phyloP scores from a whole-genome alignment of 2,888 invertebrate species.

The Caenorhabditis afra region DNA sequence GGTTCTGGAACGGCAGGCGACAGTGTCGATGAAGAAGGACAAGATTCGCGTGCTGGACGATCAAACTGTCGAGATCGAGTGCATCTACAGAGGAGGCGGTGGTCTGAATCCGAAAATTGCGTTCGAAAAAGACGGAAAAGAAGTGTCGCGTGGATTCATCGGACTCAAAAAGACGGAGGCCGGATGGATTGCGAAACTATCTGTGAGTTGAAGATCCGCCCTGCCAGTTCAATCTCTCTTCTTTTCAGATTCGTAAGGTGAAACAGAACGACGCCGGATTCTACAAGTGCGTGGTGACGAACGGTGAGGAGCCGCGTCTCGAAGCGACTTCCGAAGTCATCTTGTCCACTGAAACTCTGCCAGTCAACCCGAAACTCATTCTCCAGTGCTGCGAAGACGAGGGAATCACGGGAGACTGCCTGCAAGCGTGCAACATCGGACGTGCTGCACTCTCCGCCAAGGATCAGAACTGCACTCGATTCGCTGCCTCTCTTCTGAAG shows the following conservation, averaged over 20 bases:
- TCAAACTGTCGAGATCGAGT: conserved; percentile 64
- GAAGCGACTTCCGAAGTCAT: conserved; percentile 56
- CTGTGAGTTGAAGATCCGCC: conserved; percentile 15
- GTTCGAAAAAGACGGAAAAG: conserved; percentile 63
- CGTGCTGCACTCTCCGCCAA: conserved; percentile 27
- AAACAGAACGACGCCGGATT: conserved; percentile 56
- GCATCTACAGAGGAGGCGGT: conserved; percentile 61
- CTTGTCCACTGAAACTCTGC: conserved; percentile 53
- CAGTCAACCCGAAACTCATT: conserved; percentile 60
- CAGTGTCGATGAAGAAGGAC: conserved; percentile 54
- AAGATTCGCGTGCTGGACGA: conserved; percentile 64
- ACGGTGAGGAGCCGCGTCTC: background rate
- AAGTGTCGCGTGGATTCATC: conserved; percentile 36
- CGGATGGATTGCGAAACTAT: conserved; percentile 54
- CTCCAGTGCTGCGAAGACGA: conserved; percentile 64
- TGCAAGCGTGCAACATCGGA: conserved; percentile 66
- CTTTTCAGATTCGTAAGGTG: conserved; percentile 39
- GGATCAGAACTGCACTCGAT: conserved; percentile 55
- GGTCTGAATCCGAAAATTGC: conserved; percentile 26
- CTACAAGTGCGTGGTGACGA: conserved; percentile 59
- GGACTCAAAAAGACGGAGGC: conserved; percentile 48
- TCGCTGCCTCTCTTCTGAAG: conserved; percentile 59
- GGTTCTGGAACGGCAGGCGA: conserved; percentile 40
- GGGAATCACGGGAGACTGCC: conserved; percentile 56
- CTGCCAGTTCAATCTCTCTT: background rate